Evolutionary conservation across 2,888 invertebrate genomes (phyloP), one percentile per base, ranked within the genome.

Genomic region (Criorhina ranunculi): DNA sequence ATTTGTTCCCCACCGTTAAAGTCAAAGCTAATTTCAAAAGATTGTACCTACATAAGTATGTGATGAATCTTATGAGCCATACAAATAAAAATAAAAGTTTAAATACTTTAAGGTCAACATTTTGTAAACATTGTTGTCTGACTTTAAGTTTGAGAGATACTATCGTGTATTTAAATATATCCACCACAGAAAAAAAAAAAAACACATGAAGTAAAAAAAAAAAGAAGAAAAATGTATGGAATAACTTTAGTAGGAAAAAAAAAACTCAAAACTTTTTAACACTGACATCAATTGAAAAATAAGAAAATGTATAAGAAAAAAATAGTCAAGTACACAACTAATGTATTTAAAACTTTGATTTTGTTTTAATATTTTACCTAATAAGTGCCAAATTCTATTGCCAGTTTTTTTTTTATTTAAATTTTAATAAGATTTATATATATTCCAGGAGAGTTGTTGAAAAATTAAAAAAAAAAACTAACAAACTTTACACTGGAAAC

Each of bases 331-430:
- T 66, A 79, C 79, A 73, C 73, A 83, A 69, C 73, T n/a, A n/a
- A n/a, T n/a, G n/a, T 73, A 83, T 78, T 73, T 72, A 37, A 77
- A 70, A 51, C 51, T 57, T 76, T 64, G 33, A 49, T 42, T 69
- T 72, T 64, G 59, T 44, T 60, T 67, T 55, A 15, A 78, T 78
- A 85, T 67, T 85, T 85, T 85, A 85, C 85, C 85, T 85, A 85
- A 80, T 66, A 66, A 80, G 75, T 85, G 85, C 85, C 85, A 85
- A 85, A 80, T 85, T 70, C 79, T 76, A 76, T 76, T 80, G 75
- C 64, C 24, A 70, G 76, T 62, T 79, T 66, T 49, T 79, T 66
- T 49, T 72, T 60, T 53, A 44, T 66, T 69, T 67, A 37, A 59
- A 62, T 49, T 51, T 31, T 3, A 31, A 60, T 60, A 59, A 44